Base-by-base conservation (phyloP, 2,797 vertebrate species). In the Sarcophilus harrisii region DNA sequence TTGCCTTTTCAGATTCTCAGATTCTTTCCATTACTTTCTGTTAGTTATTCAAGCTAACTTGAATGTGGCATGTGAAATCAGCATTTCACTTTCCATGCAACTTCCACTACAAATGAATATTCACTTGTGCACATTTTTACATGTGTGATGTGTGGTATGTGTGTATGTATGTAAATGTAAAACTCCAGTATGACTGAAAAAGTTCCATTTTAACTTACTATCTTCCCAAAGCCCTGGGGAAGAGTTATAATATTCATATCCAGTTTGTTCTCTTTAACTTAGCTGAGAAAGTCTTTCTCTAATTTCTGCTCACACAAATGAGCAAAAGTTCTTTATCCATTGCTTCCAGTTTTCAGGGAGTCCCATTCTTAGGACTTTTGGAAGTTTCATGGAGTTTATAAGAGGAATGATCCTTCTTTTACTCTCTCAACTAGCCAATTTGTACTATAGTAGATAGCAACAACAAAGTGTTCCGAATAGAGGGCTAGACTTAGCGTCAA, bases 1-100 rank as follows among this genome's bases (percentile, higher is more conserved):
- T 91, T 95, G 13, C 12, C 73, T 62, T 94, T 96, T 94, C 38
- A 32, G 45, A 90, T 87, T n/a, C 93, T 90, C 90, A 90, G 28
- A 96, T 55, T 21, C 6, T 93, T 32, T 49, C 21, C 27, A 87
- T 94, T 95, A 93, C 89, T 96, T 66, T 94, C 2, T 81, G 54
- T 87, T 58, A 96, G 38, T 57, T 95, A 10, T 89, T 92, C 30
- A 57, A 94, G 66, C 12, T 49, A 93, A 60, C 0, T 52, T 52
- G 58, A 87, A 45, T 45, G 45, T 87, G 38, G 38, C 5, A 3
- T 87, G 38, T 87, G 9, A 45, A 87, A 87, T 87, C 9, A 12
- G 38, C 3, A 87, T 45, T 49, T 87, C 38, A 55, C 59, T 45
- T 95, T 96, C 58, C 16, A 0, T 66, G 21, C 27, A 93, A 94